phyloP scores from a whole-genome alignment of 2,113 vertebrate species.

The Tenebrosternarchus preto region DNA sequence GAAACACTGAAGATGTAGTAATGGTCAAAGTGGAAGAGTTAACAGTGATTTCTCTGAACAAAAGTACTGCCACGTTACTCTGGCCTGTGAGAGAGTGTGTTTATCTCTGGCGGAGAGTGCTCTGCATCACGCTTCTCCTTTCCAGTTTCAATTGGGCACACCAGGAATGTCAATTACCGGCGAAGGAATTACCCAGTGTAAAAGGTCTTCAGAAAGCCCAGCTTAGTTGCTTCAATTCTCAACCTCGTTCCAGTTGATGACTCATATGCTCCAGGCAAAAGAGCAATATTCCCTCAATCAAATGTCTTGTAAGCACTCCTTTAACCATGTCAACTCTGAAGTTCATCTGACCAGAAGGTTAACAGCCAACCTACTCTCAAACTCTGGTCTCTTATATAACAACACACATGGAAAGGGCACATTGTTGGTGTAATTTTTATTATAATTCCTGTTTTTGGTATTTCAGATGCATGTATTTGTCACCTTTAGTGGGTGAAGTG shows the following conservation, averaged over 20 bases:
- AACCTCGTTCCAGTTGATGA: neutral
- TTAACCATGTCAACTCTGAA: neutral
- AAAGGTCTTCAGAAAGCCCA: slow-evolving; percentile 24
- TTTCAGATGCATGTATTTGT: no score
- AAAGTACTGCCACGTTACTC: slow-evolving; percentile 17
- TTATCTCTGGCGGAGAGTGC: slow-evolving; percentile 24
- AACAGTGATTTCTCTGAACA: slow-evolving; percentile 2
- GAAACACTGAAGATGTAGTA: slow-evolving; percentile 6
- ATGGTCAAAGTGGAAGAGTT: slow-evolving; percentile 17
- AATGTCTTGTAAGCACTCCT: neutral
- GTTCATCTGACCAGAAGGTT: neutral
- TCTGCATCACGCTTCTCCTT: slow-evolving; percentile 6
- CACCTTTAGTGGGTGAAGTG: no score
- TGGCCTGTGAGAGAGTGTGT: neutral
- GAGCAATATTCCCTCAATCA: no score
- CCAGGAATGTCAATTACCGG: slow-evolving; percentile 23
- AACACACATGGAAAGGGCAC: no score
- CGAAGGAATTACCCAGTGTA: slow-evolving; percentile 44
- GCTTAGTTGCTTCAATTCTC: slow-evolving; percentile 1
- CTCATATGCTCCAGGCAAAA: slow-evolving; percentile 1
- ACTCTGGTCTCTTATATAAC: no score
- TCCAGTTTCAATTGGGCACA: slow-evolving; percentile 36
- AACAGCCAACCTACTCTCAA: neutral
- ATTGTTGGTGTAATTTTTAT: no score
- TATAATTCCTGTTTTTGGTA: no score